phyloP scores from a whole-genome alignment of 64 coral and sea anemone genomes.

The Porites australiensis region DNA sequence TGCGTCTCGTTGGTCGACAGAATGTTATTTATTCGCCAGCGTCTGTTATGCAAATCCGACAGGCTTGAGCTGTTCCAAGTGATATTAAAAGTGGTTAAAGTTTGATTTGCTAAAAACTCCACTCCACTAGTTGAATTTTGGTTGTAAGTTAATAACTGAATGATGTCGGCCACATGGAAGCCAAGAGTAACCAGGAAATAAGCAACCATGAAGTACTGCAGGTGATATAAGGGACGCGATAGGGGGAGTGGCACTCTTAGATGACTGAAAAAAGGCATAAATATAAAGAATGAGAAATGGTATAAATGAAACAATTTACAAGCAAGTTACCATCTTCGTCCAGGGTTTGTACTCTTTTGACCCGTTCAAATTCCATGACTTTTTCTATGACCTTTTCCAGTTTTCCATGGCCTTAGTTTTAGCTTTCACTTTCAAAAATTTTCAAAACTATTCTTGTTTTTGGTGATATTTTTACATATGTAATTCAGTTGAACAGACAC shows the following conservation, averaged over 20 bases:
- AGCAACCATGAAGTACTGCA: conserved; percentile 22
- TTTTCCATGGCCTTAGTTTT: too few relatives aligned
- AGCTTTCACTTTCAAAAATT: background rate
- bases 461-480: too few relatives aligned
- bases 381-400: too few relatives aligned
- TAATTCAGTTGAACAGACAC: too few relatives aligned
- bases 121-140: background rate
- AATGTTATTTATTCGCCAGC: conserved; percentile 19
- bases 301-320: background rate
- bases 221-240: conserved; percentile 4
- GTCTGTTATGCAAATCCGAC: conserved; percentile 27
- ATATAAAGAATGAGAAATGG: background rate
- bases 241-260: conserved; percentile 19
- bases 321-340: background rate
- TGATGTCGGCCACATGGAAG: conserved; percentile 21
- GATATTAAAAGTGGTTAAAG: background rate
- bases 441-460: background rate
- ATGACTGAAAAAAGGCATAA: conserved; percentile 32
- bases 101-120: background rate
- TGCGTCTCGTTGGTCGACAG: background rate
- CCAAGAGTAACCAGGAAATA: conserved; percentile 54
- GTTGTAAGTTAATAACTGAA: background rate
- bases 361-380: too few relatives aligned
- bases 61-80: background rate
- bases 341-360: background rate